A percentile compares a stretch with the other conserved stretches of the same genome.
Evolutionary conservation across 1,140 invertebrate genomes (phyloP).

Genomic region (Mizuhopecten yessoensis): DNA sequence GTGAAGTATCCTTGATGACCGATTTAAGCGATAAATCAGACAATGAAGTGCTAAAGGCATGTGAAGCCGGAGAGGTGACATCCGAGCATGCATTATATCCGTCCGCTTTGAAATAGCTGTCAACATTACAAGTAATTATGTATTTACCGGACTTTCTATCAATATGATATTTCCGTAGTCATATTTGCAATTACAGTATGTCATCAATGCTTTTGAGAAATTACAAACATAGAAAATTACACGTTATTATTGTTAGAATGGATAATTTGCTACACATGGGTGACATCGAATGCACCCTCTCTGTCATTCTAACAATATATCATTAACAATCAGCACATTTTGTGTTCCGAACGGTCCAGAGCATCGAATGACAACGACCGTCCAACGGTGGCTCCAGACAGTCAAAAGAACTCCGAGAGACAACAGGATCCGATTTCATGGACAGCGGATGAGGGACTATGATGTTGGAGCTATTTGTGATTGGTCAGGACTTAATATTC

Average conservation of each 20-base stretch:
- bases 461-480: not conserved
- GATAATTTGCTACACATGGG: conserved; percentile 37
- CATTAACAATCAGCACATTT: conserved; percentile 18
- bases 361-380: conserved; percentile 10
- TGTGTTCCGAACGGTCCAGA: conserved; percentile 15
- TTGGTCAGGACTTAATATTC: not conserved
- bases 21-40: not conserved
- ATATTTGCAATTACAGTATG: conserved; percentile 14
- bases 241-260: conserved; percentile 25
- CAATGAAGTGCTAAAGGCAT: not conserved
- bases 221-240: conserved; percentile 29
- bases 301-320: conserved; percentile 2
- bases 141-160: conserved; percentile 30
- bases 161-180: conserved; percentile 38
- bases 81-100: conserved; percentile 10
- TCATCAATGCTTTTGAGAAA: conserved; percentile 34
- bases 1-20: not conserved
- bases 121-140: conserved; percentile 28
- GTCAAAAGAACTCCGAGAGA: conserved; percentile 23
- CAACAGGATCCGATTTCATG: conserved; percentile 19
- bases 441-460: not conserved
- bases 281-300: conserved; percentile 31
- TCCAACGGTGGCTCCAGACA: conserved; percentile 20
- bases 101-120: conserved; percentile 16
- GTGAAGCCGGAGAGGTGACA: not conserved